Percentiles rank a stretch among this genome's conserved stretches.
phyloP scores from a whole-genome alignment of 1,140 invertebrate species.

The Drosophila watanabei region DNA sequence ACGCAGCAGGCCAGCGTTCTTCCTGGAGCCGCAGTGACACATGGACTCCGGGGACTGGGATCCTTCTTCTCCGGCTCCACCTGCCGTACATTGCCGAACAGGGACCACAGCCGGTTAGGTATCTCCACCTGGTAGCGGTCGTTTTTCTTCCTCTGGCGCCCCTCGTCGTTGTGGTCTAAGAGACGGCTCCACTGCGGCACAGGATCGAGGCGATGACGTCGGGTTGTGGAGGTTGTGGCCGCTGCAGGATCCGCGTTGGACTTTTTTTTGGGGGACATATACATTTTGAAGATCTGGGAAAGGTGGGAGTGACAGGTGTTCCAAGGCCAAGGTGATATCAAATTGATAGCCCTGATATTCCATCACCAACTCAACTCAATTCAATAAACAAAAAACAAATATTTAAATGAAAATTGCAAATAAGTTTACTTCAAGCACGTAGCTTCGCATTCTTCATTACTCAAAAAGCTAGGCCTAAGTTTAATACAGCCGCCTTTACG shows the following conservation, averaged over 20 bases:
- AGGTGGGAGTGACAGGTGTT: not conserved
- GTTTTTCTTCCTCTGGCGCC: not conserved
- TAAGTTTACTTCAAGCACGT: no score
- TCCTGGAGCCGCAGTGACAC: not conserved
- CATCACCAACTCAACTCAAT: no score
- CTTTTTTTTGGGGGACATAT: not conserved
- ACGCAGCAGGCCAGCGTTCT: conserved; percentile 85
- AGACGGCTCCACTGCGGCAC: conserved; percentile 33
- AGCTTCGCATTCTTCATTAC: no score
- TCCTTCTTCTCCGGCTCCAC: not conserved
- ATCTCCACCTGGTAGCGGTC: conserved; percentile 38
- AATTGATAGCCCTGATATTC: no score
- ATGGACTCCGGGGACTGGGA: no score
- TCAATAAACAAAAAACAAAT: no score
- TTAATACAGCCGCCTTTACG: no score
- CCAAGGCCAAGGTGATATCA: not conserved
- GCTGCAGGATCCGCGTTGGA: not conserved
- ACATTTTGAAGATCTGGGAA: not conserved
- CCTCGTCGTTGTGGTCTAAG: conserved; percentile 6
- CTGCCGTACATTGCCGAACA: conserved; percentile 17
- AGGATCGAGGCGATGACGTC: not conserved
- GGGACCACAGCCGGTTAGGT: conserved; percentile 37
- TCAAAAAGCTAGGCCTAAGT: no score
- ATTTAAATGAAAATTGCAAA: no score
- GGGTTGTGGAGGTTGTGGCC: not conserved